phyloP scores from a whole-genome alignment of 2,888 invertebrate genomes.

The Thecocarcelia acutangulata region DNA sequence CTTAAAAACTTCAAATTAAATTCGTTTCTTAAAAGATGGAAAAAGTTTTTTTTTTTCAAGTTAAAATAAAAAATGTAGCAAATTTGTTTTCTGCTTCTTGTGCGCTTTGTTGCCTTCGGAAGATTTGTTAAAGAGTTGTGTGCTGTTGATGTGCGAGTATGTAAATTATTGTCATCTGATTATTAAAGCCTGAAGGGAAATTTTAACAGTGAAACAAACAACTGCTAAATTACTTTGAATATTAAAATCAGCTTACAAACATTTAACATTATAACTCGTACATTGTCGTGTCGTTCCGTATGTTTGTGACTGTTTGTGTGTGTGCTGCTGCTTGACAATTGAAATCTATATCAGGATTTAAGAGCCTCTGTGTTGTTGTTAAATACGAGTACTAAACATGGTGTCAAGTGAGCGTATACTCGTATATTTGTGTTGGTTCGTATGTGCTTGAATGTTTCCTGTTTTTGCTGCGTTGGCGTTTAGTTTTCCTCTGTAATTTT shows the following conservation, averaged over 20 bases:
- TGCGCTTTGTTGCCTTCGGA: not conserved
- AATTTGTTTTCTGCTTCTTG: not conserved
- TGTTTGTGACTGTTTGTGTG: no score
- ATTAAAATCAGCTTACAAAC: conserved; percentile 53
- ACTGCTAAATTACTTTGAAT: conserved; percentile 64
- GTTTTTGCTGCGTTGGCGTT: conserved; percentile 64
- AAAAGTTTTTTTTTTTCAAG: no score
- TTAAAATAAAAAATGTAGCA: conserved; percentile 10
- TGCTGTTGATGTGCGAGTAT: conserved; percentile 9
- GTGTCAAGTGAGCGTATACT: conserved; percentile 3
- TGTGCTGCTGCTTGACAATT: conserved; percentile 22
- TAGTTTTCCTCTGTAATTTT: conserved; percentile 25
- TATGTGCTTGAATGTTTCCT: conserved; percentile 30
- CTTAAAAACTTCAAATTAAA: no score
- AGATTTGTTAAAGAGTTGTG: conserved; percentile 7
- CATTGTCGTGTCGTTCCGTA: not conserved
- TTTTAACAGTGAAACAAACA: conserved; percentile 48
- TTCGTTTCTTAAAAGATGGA: no score
- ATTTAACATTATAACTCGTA: conserved; percentile 21
- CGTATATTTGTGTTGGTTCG: not conserved
- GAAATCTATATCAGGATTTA: conserved; percentile 45
- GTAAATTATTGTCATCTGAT: conserved; percentile 54
- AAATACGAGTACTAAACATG: not conserved
- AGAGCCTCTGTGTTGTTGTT: not conserved
- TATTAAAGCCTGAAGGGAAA: conserved; percentile 59